Evolutionary conservation across 2,113 vertebrate genomes (phyloP).

Genomic region (Taxidea taxus): DNA sequence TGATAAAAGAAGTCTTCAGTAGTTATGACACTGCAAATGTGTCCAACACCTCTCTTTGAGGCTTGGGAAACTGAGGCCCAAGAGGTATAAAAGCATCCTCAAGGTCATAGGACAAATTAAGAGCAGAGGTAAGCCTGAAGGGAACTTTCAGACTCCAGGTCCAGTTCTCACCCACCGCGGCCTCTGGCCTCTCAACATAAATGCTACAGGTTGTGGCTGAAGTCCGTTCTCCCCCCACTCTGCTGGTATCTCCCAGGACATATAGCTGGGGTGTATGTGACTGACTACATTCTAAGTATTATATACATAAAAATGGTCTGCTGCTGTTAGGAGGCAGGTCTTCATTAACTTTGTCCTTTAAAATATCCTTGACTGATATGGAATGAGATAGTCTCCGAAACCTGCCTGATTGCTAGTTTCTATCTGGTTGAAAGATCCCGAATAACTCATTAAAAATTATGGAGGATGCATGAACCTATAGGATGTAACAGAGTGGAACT

Average conservation of each 20-base stretch:
- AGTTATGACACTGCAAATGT: background rate
- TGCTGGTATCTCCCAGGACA: background rate
- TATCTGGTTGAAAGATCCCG: slow-evolving; percentile 59
- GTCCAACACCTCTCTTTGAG: background rate
- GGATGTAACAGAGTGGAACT: slow-evolving; percentile 42
- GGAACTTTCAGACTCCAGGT: background rate
- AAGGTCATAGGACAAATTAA: background rate
- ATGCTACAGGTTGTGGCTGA: background rate
- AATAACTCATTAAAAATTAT: slow-evolving; percentile 72
- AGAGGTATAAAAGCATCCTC: background rate
- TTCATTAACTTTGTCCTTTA: slow-evolving; percentile 65
- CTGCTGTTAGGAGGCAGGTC: slow-evolving; percentile 24
- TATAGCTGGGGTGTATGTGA: background rate
- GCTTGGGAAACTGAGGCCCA: slow-evolving; percentile 11
- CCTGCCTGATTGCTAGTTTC: slow-evolving; percentile 22
- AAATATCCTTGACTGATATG: background rate
- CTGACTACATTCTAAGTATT: slow-evolving; percentile 2
- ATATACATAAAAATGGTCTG: slow-evolving; percentile 57
- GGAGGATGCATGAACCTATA: slow-evolving; percentile 15
- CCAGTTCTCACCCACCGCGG: background rate
- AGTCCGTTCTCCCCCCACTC: background rate
- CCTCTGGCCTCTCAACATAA: no score
- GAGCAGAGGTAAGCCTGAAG: background rate
- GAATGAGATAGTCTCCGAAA: slow-evolving; percentile 21
- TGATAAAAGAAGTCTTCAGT: background rate